Evolutionary conservation across 2,888 invertebrate species (phyloP), one percentile per base, ranked within the genome.

Genomic region (Chironomus riparius): DNA sequence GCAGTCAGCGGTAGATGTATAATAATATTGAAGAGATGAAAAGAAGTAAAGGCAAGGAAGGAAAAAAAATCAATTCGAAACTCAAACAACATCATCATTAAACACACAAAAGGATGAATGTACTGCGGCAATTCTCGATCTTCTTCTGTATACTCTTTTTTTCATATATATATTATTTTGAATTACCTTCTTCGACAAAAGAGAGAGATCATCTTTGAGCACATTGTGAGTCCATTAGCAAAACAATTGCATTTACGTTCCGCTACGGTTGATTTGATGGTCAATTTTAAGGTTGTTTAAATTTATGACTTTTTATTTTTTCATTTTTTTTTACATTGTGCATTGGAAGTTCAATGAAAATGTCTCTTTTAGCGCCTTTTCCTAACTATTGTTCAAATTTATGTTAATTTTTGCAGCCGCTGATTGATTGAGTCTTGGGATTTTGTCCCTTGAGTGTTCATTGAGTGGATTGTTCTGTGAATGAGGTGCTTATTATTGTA

Each of bases 171-270:
- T 18, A n/a, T 56, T 56, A 15, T 56, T 18, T 15, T 56, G 56
- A 56, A 56, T 65, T 21, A 62, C 21, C 62, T 21, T 65, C 65
- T 24, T 65, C 65, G 65, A 65, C 65, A 24, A 65, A n/a, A 22
- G 18, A 73, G 72, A 56, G 56, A 73, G 72, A 73, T 73, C 72
- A 73, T 73, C 72, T 73, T 73, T 61, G 62, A 47, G 71, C 38
- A 38, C 38, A 38, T 38, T 38, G 38, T 61, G 62, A 73, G 72
- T 73, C 72, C 72, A 73, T 73, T 73, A 73, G 72, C 62, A 62
- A 73, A 28, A 73, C 72, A 73, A 73, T 73, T 62, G 62, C 72
- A 73, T 73, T 38, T 73, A 61, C 72, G 61, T 73, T 73, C 72
- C 62, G 62, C 72, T 28, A 61, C 21, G 62, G 47, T 62, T 72